Evolutionary conservation across 2,113 vertebrate species (phyloP), one percentile per base, ranked within the genome.

Genomic region (Anas platyrhynchos): DNA sequence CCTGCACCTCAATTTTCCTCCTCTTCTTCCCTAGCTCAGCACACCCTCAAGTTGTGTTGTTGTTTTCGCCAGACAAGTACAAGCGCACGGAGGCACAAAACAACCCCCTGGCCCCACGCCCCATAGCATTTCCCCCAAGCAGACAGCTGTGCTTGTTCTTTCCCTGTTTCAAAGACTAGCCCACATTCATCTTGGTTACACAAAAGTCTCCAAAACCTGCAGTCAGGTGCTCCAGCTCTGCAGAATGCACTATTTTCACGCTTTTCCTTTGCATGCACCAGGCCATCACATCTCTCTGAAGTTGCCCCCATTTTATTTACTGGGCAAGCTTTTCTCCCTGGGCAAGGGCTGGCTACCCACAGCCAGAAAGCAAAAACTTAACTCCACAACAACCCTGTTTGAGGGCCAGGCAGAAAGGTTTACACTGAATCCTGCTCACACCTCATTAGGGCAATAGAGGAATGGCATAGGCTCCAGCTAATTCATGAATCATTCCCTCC

Each of bases 401-500:
- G 76, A 78, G 56, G 38, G 52, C 46, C 34, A 63, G 25, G 36
- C 61, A n/a, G 41, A 85, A 86, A 81, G 36, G 21, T 36, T 29
- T 36, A 79, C 62, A 31, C 14, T 1, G 3, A 92, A 65, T 29
- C 34, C 41, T 56, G 62, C 61, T 94, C 58, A 21, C 44, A 62
- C 66, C 82, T 73, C 62, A 16, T 66, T 26, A 26, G 1, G 46
- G 66, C 62, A 73, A 73, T 4, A 80, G 32, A 38, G 48, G 72
- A 86, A 82, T 89, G 74, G 80, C 44, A 63, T 6, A 17, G 76
- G 31, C 62, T 90, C 36, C 23, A 46, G 58, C 66, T 95, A 62
- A 92, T 73, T 79, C 32, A 75, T 95, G 93, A 96, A 96, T 95
- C 88, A 92, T 90, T 91, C 92, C 56, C 88, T 94, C 83, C 52